Evolutionary conservation across 2,113 vertebrate genomes (phyloP).

Genomic region (Indicator indicator): DNA sequence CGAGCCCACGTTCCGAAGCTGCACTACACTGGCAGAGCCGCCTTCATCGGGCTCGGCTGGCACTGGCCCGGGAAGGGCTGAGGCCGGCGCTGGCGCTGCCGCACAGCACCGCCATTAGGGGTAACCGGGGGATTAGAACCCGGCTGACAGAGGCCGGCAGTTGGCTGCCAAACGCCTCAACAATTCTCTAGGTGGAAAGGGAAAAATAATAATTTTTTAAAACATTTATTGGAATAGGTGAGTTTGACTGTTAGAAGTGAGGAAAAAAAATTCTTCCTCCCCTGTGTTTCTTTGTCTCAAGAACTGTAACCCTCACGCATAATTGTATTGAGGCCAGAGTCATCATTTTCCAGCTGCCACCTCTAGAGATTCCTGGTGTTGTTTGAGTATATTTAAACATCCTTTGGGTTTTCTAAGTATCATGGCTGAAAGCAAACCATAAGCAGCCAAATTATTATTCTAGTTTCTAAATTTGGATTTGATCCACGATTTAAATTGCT

Average conservation of each 20-base stretch:
- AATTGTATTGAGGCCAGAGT: background rate
- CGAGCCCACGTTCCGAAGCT: no score
- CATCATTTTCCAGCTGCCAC: background rate
- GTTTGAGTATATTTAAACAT: background rate
- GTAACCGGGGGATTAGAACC: no score
- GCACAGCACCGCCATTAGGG: rapidly evolving
- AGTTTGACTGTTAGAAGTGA: background rate
- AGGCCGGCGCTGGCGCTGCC: no score
- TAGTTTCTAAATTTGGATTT: background rate
- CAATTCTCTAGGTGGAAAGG: no score
- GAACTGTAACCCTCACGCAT: background rate
- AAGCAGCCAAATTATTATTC: background rate
- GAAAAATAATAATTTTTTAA: background rate
- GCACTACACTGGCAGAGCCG: no score
- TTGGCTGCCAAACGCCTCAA: background rate
- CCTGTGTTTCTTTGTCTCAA: background rate
- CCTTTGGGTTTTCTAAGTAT: background rate
- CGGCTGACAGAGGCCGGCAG: background rate
- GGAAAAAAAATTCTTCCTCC: no score
- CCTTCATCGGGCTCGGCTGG: background rate
- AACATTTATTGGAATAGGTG: background rate
- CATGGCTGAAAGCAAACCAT: background rate
- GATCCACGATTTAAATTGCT: background rate
- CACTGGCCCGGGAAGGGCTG: no score
- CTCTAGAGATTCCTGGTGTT: rapidly evolving